Evolutionary conservation across 2,113 vertebrate species (phyloP).

Genomic region (Gobius niger): DNA sequence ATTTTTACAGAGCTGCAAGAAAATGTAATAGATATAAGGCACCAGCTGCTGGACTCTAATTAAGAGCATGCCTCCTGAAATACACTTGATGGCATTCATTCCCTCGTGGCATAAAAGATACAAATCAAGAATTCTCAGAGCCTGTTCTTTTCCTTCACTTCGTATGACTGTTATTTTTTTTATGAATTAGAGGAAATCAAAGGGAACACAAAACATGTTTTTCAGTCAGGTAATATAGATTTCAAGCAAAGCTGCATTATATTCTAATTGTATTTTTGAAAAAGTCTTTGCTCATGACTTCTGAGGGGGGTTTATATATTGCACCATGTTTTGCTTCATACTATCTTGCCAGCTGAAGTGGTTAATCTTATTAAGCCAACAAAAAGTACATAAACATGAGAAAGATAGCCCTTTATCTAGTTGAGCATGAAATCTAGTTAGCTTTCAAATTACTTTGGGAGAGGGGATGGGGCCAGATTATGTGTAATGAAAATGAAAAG

Average conservation of each 20-base stretch:
- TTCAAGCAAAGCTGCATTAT: not conserved
- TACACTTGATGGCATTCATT: not conserved
- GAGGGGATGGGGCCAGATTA: constrained; percentile 40
- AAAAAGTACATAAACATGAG: constrained; percentile 49
- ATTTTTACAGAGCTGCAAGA: not conserved
- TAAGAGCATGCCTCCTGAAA: not conserved
- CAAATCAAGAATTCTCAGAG: not conserved
- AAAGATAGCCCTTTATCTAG: constrained; percentile 48
- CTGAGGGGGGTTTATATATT: too few relatives aligned
- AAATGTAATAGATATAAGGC: not conserved
- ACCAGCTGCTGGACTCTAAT: constrained; percentile 3
- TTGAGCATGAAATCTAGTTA: constrained; percentile 72
- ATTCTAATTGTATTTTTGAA: not conserved
- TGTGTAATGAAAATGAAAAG: not conserved
- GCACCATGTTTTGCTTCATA: too few relatives aligned
- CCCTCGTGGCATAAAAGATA: not conserved
- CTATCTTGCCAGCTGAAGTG: not conserved
- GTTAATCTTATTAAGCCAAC: not conserved
- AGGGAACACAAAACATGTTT: not conserved
- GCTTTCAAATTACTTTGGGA: constrained; percentile 29
- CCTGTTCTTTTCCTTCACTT: not conserved
- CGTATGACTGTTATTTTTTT: not conserved
- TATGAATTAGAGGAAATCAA: not conserved
- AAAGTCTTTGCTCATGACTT: not conserved
- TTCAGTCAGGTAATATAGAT: not conserved